Base-by-base conservation (phyloP, 2,888 invertebrate species). In the Trichopria drosophilae region DNA sequence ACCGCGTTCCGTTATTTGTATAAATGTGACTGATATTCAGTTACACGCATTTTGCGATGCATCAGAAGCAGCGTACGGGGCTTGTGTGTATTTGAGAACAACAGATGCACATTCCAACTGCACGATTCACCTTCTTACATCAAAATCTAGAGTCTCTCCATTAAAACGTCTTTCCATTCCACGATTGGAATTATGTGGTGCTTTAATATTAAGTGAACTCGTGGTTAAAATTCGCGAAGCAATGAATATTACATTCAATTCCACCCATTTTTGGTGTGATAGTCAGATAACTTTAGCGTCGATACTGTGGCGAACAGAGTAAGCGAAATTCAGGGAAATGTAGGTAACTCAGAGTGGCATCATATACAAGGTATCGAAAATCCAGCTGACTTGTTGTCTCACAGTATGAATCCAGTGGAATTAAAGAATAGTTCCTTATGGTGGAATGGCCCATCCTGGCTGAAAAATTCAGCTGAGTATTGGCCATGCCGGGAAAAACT, bases 261-360 rank as follows among this genome's bases (percentile, higher is more conserved):
- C 16, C 12, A 10, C 6, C 19, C n/a, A 15, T 13, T 32, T 12
- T n/a, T 32, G 32, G 15, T 18, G 4, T n/a, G 32, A 32, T n/a
- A 32, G 32, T 32, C 16, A 16, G 10, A 32, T 32, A n/a, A 32
- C 32, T 1, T 13, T 32, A 13, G 15, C 15, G 3, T 32, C 9
- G 32, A 32, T 32, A n/a, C n/a, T 15, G 15, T 32, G 10, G 32
- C 32, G 10, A 32, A 32, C 9, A 32, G 32, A 6, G 32, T 32
- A 2, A 32, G 32, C 6, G 32, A 32, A 9, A 32, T 32, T 13
- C 32, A 32, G 9, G 5, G 10, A 1, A 32, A 32, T n/a, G 32
- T 32, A 15, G 13, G 32, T 9, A 32, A 10, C 6, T 32, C 32
- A 6, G 19, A 16, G 9, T 32, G 32, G 32, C 9, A 32, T 15